phyloP scores from a whole-genome alignment of 2,113 vertebrate species.

The Gadus chalcogrammus region DNA sequence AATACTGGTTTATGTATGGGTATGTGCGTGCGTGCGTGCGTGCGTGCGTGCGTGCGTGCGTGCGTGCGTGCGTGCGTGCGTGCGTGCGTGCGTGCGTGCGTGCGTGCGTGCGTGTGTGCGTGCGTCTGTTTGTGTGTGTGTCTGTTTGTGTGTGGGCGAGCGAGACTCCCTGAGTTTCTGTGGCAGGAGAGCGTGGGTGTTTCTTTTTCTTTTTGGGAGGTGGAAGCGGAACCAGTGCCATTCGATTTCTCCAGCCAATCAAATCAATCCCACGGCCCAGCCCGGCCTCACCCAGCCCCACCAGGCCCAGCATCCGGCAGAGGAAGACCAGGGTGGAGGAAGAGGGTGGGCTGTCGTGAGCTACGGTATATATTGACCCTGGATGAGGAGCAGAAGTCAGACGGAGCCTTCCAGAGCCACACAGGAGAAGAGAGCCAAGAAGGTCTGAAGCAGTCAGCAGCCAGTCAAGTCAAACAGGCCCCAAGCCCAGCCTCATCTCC shows the following conservation, averaged over 20 bases:
- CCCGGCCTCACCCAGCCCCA: neutral
- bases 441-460: constrained; percentile 5
- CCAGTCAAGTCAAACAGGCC: constrained; percentile 1
- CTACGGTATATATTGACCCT: constrained; percentile 65
- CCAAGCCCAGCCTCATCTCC: constrained; percentile 12
- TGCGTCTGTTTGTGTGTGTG: constrained; percentile 28
- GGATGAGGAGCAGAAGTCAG: constrained; percentile 33
- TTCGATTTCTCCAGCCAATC: constrained; percentile 70
- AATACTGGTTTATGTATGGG: constrained; percentile 1
- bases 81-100: too few relatives aligned
- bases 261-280: constrained; percentile 18
- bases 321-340: constrained; percentile 6
- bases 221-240: constrained; percentile 61
- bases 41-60: too few relatives aligned
- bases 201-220: constrained; percentile 50
- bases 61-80: too few relatives aligned
- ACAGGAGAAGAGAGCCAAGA: constrained; percentile 23
- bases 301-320: constrained; percentile 30
- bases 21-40: constrained; percentile 7
- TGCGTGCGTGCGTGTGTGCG: too few relatives aligned
- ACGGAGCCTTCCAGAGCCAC: constrained; percentile 19
- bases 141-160: constrained; percentile 33
- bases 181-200: constrained; percentile 62
- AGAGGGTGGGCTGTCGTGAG: constrained; percentile 10
- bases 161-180: constrained; percentile 29